Evolutionary conservation across 2,888 invertebrate species (phyloP), one percentile per base, ranked within the genome.

Genomic region (Trichopoda pennipes): DNA sequence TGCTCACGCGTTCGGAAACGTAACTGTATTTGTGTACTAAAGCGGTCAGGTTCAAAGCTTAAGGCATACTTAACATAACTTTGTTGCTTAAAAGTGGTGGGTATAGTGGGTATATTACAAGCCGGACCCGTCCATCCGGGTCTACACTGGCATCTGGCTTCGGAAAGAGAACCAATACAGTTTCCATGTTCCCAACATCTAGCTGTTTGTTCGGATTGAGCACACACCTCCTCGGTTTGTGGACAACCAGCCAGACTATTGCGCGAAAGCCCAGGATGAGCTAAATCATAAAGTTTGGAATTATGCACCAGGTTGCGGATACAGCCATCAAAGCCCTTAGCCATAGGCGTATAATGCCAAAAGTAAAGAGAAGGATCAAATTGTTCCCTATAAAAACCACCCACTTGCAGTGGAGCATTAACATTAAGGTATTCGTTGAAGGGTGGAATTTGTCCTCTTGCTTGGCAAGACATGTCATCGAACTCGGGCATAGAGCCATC

Each of bases 21-120:
- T 70, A 99, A 92, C 91, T 99, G 98, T 84, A 99, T 94, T 91
- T 98, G 97, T 0, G 97, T 98, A 69, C 96, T 96, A 88, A 97
- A 98, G 86, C 96, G 93, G 88, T 98, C 97, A 0, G 98, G 98
- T 89, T 98, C 97, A 89, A 98, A 98, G 86, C 97, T 97, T 42
- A 99, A 92, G 2, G 98, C 97, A 90, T 98, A 99, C 90, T 98
- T 98, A n/a, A 99, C 97, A 91, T 98, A 99, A 85, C 98, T 98
- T 90, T 97, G 96, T 0, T 96, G 95, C 88, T 97, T 95, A 91
- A 99, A 98, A 81, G 98, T 98, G 0, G 97, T 96, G 0, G 97
- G 97, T 60, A 95, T 95, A 0, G 97, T 98, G 66, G 95, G 94
- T 56, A 95, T 93, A 87, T 95, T 95, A 89, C 97, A 97, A 0